Evolutionary conservation across 35 echinoderm and acorn worm species (phyloP), one percentile per base, ranked within the genome.

Genomic region (Apostichopus parvimensis): DNA sequence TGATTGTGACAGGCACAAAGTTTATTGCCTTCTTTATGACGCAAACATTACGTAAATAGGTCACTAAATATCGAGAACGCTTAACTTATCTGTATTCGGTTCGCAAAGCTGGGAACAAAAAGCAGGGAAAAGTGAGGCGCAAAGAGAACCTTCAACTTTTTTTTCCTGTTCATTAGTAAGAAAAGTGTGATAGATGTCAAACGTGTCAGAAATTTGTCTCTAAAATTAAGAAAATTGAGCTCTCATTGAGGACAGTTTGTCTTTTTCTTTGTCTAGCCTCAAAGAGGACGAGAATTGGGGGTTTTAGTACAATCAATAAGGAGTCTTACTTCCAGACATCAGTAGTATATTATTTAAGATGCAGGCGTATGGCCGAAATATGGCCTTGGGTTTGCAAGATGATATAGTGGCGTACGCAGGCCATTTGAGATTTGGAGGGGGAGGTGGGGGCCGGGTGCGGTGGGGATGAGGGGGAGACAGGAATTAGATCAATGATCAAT

Each of bases 31-130:
- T 59, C 55, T n/a, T 58, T 84, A 84, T 84, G 81, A 84, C 81
- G 81, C 81, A 84, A 84, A 58, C 81, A 84, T 84, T 84, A 84
- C 81, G 81, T 84, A 84, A 84, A 84, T 84, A 84, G 81, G 81
- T 84, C 81, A 84, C 54, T 59, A 59, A 84, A 84, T 59, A 84
- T 84, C 81, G 81, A 59, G 54, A 84, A 58, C 57, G 81, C 57
- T 84, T 58, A 58, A 84, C 20, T 59, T 84, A 59, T 75, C 81
- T 84, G 17, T 84, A 12, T 84, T 84, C 54, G 81, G 10, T 84
- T 56, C 56, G 81, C 81, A 11, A 84, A 84, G 9, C 28, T 82
- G 79, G 11, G 13, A 82, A 23, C 5, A 79, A 82, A 55, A 54
- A 15, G 5, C 15, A 13, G 28, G 55, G 12, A 82, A 82, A 82